Evolutionary conservation across 2,797 vertebrate genomes (phyloP), one percentile per base, ranked within the genome.

Genomic region (Brotula barbata): DNA sequence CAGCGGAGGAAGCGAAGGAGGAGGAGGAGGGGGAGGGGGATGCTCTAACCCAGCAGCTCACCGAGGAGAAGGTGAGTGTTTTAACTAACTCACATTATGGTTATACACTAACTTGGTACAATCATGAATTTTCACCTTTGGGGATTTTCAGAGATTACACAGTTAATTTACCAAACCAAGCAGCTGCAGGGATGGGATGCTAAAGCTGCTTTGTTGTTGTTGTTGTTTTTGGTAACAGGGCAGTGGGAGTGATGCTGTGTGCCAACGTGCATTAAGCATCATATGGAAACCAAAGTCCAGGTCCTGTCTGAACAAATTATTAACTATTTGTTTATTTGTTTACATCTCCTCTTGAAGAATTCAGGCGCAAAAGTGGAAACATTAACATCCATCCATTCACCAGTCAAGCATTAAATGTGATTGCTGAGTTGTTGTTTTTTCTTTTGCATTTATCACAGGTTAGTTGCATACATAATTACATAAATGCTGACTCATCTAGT

Each of bases 31-130:
- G 37, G 43, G 84, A 73, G 74, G 68, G 86, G 1, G 86, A 80
- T 63, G 66, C 58, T 52, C 77, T 51, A 13, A 45, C 67, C 10
- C 64, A 66, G 61, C 69, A 58, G 39, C 47, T 40, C 8, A n/a
- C 6, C 11, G 72, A 83, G 20, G 73, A 81, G 19, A 80, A 87
- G 89, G 91, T 91, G 3, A 77, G 2, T 39, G 4, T n/a, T n/a
- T 14, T 47, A 25, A 34, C 23, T 6, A 36, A 56, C 48, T 41
- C 37, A 9, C 11, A 1, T 15, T 3, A 58, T n/a, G 4, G 9
- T 21, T 12, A 19, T 13, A 22, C 15, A 10, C 9, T 14, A 61
- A 64, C 50, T 67, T 70, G 31, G 20, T 9, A 11, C 25, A 28
- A 1, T 8, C 3, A n/a, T 8, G 3, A 1, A 22, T 37, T 10